A percentile compares a stretch with the other conserved stretches of the same genome.
Conservation (phyloP, 1,140 invertebrate species). For the Hirudo medicinalis region DNA sequence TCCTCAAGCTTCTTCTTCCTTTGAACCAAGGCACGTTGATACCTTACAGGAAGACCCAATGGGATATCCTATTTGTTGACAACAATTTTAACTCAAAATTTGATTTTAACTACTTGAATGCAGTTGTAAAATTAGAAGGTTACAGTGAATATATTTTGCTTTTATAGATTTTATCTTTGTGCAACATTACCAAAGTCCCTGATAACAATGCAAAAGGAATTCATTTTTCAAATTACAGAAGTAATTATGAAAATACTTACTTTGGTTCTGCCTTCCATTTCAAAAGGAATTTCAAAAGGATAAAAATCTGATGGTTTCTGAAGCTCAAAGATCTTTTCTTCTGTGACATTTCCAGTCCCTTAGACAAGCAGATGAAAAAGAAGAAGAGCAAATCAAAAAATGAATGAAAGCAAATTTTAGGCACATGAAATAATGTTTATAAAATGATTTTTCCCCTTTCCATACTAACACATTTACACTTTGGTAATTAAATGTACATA, state of each 20-base stretch:
- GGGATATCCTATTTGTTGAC: constrained; percentile 23
- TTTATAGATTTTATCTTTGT: background rate
- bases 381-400: no score
- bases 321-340: constrained; percentile 35
- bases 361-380: no score
- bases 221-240: no score
- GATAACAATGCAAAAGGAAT: background rate
- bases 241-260: constrained; percentile 23
- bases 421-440: no score
- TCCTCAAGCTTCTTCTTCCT: constrained; percentile 32
- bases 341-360: constrained; percentile 28
- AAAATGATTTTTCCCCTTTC: no score
- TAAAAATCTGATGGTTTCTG: constrained; percentile 35
- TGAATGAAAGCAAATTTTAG: no score
- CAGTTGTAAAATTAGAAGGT: background rate
- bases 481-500: no score
- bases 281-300: constrained; percentile 38
- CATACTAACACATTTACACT: no score
- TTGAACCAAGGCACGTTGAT: constrained; percentile 31
- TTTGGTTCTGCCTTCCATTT: constrained; percentile 37
- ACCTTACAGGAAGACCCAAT: constrained; percentile 31
- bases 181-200: background rate
- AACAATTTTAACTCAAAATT: background rate
- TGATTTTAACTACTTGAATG: constrained; percentile 1
- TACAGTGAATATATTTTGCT: background rate